These are phyloP conservation scores for Alligator mississippiensis DNA, from an alignment of 2,113 vertebrate species.

Conservation along the genomic window DNA sequence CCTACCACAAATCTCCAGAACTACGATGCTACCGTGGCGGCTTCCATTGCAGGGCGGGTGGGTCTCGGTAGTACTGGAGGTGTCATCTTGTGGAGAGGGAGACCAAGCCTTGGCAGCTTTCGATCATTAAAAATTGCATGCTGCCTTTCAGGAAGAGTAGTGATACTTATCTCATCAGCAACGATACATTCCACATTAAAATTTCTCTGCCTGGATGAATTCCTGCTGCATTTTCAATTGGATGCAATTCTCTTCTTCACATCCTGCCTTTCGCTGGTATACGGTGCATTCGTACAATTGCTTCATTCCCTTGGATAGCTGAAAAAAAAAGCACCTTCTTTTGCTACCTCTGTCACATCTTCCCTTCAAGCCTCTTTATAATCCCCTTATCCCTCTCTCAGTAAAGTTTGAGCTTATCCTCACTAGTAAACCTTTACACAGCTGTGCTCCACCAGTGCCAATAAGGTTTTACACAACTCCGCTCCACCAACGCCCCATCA, in stretches of 20 bases:
- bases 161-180: not conserved
- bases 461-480: not conserved
- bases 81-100: not conserved
- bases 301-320: not conserved
- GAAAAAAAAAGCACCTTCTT: not conserved
- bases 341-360: not conserved
- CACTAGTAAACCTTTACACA: not conserved
- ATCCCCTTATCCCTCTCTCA: not conserved
- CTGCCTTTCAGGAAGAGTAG: not conserved
- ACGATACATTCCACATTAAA: not conserved
- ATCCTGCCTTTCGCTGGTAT: not conserved
- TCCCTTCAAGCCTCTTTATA: not conserved
- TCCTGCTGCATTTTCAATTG: not conserved
- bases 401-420: not conserved
- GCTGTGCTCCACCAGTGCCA: not conserved
- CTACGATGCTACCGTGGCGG: not conserved
- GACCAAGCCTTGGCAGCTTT: not conserved
- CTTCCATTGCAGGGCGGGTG: not conserved
- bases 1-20: not conserved
- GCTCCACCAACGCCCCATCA: rapidly evolving
- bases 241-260: not conserved
- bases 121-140: no score
- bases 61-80: not conserved
- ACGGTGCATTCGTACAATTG: not conserved
- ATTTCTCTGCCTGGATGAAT: not conserved